Conservation (phyloP, 1,140 invertebrate genomes). For the Dufourea novaeangliae region DNA sequence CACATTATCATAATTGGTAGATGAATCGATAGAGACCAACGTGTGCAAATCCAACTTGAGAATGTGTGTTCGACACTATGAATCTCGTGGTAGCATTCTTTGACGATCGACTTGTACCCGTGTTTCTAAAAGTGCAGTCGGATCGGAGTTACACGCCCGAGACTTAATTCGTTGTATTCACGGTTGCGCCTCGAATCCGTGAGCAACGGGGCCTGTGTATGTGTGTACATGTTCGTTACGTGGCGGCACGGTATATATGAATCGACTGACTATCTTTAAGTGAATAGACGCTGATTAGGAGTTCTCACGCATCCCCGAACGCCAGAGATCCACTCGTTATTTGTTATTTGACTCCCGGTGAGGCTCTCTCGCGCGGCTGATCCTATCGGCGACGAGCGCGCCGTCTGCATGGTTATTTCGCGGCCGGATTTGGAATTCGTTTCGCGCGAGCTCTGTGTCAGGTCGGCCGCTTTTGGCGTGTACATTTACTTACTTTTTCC, state of each 20-base stretch:
- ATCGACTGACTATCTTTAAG: constrained; percentile 35
- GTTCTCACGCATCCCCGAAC: constrained; percentile 35
- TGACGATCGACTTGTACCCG: too few relatives aligned
- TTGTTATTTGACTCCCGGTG: constrained; percentile 33
- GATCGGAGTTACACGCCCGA: too few relatives aligned
- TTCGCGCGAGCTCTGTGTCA: background rate
- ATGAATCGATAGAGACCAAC: background rate
- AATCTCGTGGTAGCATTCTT: too few relatives aligned
- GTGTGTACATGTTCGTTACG: constrained; percentile 18
- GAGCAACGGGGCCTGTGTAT: background rate
- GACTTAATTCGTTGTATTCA: constrained; percentile 20
- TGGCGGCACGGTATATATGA: constrained; percentile 25
- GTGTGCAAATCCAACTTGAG: background rate
- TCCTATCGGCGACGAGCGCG: constrained; percentile 6
- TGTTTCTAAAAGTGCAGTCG: too few relatives aligned
- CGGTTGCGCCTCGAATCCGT: background rate
- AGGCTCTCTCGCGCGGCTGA: constrained; percentile 10
- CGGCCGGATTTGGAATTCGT: background rate
- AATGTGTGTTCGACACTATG: too few relatives aligned
- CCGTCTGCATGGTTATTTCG: constrained; percentile 21
- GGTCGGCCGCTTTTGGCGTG: too few relatives aligned
- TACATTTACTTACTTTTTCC: too few relatives aligned
- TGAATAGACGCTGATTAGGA: constrained; percentile 39
- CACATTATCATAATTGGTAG: constrained; percentile 26
- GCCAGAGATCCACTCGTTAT: constrained; percentile 5